phyloP scores from a whole-genome alignment of 2,113 vertebrate species.

The Sinocyclocheilus anophthalmus region DNA sequence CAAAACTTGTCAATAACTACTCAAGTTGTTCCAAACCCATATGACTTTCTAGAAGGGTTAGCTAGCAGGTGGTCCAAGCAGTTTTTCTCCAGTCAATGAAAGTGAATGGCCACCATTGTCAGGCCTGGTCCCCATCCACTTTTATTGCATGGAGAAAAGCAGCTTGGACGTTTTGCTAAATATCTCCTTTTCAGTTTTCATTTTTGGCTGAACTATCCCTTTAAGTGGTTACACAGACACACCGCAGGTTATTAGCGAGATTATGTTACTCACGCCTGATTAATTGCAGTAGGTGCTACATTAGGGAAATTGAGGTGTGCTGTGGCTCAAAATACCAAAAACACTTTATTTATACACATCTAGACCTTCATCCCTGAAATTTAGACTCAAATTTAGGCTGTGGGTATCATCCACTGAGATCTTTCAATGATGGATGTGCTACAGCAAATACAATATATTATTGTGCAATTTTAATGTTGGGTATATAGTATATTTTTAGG shows the following conservation, averaged over 20 bases:
- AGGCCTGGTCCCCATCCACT: neutral
- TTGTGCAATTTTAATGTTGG: neutral
- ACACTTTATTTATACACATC: neutral
- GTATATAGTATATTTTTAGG: neutral
- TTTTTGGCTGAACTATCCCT: neutral
- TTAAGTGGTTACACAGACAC: conserved; percentile 23
- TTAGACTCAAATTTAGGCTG: neutral
- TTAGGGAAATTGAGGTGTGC: neutral
- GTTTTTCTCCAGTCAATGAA: neutral
- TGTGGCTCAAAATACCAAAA: neutral
- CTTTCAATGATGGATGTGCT: neutral
- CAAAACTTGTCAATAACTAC: neutral
- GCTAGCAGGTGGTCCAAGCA: neutral
- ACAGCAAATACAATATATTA: conserved; percentile 17
- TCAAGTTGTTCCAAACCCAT: neutral
- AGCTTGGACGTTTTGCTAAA: neutral
- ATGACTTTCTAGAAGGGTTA: neutral
- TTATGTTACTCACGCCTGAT: neutral
- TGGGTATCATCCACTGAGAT: neutral
- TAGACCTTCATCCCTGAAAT: neutral
- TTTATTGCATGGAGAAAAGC: neutral
- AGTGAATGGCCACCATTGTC: neutral
- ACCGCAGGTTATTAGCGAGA: neutral
- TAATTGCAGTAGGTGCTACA: conserved; percentile 10
- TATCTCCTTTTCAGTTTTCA: neutral